Conservation (phyloP, 2,888 invertebrate genomes). For the Hypomecis punctinalis region DNA sequence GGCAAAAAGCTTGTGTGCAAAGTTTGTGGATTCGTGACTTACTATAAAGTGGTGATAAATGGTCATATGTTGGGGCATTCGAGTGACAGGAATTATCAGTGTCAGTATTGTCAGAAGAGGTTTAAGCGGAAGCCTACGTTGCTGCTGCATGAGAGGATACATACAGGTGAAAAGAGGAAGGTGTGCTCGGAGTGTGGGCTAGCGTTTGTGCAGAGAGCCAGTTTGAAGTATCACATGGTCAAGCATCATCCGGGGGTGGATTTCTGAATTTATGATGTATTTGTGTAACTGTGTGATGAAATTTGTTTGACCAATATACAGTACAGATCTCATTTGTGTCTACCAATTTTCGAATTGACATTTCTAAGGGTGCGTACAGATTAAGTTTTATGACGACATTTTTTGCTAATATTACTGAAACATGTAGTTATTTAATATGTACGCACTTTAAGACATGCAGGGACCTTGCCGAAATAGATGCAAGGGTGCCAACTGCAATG, state of each 20-base stretch:
- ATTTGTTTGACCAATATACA: background rate
- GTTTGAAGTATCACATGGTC: constrained; percentile 52
- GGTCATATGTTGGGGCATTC: background rate
- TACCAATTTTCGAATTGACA: too few relatives aligned
- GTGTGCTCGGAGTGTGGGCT: constrained; percentile 47
- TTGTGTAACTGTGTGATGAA: background rate
- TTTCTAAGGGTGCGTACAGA: too few relatives aligned
- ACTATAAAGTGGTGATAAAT: background rate
- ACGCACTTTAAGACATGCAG: too few relatives aligned
- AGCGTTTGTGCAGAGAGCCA: constrained; percentile 49
- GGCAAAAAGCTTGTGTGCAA: constrained; percentile 49
- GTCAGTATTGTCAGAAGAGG: constrained; percentile 54
- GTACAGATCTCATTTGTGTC: too few relatives aligned
- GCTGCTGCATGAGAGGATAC: constrained; percentile 44
- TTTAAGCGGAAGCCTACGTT: constrained; percentile 43
- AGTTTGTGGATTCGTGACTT: constrained; percentile 37
- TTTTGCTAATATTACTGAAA: too few relatives aligned
- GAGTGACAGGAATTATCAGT: constrained; percentile 33
- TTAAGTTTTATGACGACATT: too few relatives aligned
- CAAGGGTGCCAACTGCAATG: too few relatives aligned
- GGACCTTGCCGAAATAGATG: too few relatives aligned
- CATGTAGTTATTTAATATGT: too few relatives aligned
- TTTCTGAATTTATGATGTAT: background rate
- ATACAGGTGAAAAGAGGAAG: constrained; percentile 40
- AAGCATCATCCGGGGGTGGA: constrained; percentile 41